Percentiles rank a stretch among this genome's conserved stretches.
These are phyloP conservation scores for Allobates femoralis DNA, from an alignment of 2,797 vertebrate species.

Conservation along the genomic window DNA sequence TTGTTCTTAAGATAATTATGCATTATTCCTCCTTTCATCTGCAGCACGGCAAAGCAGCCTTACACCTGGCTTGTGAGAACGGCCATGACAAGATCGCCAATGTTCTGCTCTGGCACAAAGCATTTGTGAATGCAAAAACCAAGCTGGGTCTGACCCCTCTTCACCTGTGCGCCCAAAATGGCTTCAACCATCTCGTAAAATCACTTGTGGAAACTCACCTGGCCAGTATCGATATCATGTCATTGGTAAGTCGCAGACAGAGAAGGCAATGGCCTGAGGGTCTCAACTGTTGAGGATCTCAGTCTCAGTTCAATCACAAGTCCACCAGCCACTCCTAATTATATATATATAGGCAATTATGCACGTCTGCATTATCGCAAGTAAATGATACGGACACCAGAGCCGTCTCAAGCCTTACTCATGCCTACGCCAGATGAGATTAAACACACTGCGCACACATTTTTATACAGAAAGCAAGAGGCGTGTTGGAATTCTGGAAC, in stretches of 20 bases:
- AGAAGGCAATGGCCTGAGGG: no score
- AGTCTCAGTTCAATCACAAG: no score
- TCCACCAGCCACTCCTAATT: no score
- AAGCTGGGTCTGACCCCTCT: slow-evolving; percentile 73
- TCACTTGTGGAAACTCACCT: slow-evolving; percentile 69
- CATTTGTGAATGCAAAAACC: slow-evolving; percentile 73
- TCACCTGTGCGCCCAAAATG: slow-evolving; percentile 70
- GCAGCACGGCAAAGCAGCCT: slow-evolving; percentile 72
- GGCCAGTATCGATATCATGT: slow-evolving; percentile 66
- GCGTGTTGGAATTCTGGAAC: no score
- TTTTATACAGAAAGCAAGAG: no score
- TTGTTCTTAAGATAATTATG: background rate
- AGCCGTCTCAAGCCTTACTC: no score
- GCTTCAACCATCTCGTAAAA: slow-evolving; percentile 68
- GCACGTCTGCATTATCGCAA: no score
- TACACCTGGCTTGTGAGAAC: slow-evolving; percentile 70
- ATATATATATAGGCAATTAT: no score
- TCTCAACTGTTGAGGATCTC: no score
- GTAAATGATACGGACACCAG: no score
- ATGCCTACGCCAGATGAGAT: no score
- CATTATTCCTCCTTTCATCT: background rate
- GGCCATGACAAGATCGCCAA: slow-evolving; percentile 70
- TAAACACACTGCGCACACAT: no score
- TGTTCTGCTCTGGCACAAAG: slow-evolving; percentile 71
- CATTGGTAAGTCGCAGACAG: slow-evolving; percentile 62